phyloP scores from a whole-genome alignment of 2,797 vertebrate genomes.

The Sciurus vulgaris region DNA sequence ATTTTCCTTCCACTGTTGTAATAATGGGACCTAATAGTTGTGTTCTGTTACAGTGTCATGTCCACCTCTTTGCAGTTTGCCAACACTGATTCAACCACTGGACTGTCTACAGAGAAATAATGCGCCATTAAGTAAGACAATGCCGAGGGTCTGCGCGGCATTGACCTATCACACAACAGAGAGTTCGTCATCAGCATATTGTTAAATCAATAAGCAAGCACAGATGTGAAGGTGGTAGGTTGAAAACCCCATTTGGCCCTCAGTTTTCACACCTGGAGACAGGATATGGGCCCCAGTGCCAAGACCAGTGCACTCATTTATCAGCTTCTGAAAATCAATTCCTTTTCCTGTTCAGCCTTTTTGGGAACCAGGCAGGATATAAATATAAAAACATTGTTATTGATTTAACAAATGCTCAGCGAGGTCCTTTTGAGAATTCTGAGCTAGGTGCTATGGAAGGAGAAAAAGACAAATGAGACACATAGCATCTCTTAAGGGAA shows the following conservation, averaged over 20 bases:
- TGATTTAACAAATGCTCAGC: constrained; percentile 47
- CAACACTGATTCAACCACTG: neutral
- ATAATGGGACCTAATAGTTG: constrained; percentile 78
- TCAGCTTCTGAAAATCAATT: constrained; percentile 53
- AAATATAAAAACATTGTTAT: constrained; percentile 62
- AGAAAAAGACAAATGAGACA: neutral
- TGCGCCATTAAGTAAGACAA: constrained; percentile 40
- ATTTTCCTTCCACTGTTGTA: constrained; percentile 79
- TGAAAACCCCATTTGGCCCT: neutral
- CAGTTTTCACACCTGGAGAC: neutral
- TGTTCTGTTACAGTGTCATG: neutral
- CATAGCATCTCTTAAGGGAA: neutral
- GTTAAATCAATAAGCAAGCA: constrained; percentile 50
- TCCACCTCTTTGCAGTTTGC: neutral
- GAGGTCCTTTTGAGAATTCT: neutral
- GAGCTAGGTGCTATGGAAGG: neutral
- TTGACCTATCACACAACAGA: neutral
- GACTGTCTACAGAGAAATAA: constrained; percentile 45
- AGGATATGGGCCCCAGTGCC: neutral
- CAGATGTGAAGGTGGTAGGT: neutral
- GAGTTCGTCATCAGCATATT: neutral
- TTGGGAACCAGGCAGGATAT: constrained; percentile 16
- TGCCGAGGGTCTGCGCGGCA: neutral
- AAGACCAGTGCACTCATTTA: neutral
- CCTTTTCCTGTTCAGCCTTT: constrained; percentile 50